A percentile compares a stretch with the other conserved stretches of the same genome.
Conservation (phyloP, 2,797 vertebrate genomes). For the Steatocranus sp. region DNA sequence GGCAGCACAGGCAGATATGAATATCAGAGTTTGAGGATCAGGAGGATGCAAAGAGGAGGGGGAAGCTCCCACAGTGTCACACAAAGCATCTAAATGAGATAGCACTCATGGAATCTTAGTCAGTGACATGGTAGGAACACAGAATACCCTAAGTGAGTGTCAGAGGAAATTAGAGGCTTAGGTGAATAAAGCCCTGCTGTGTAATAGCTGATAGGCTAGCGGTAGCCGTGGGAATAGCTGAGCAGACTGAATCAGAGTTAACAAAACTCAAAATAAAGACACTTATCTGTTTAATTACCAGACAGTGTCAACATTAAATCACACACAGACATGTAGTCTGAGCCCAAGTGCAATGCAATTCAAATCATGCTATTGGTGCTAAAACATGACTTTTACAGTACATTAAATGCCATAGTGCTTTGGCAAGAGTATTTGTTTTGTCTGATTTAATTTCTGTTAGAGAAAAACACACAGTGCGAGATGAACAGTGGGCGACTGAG, state of each 20-base stretch:
- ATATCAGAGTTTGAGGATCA: neutral
- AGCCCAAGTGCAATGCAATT: neutral
- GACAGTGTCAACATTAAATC: neutral
- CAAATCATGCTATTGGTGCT: neutral
- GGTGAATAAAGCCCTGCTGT: neutral
- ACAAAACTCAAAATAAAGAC: neutral
- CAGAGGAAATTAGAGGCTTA: neutral
- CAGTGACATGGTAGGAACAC: neutral
- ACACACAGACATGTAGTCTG: neutral
- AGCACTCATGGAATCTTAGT: neutral
- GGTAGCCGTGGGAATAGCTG: neutral
- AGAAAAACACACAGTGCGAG: neutral
- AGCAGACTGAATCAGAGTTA: neutral
- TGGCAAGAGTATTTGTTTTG: neutral
- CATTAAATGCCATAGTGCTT: neutral
- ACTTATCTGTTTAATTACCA: constrained; percentile 4
- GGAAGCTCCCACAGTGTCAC: neutral
- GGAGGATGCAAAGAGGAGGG: neutral
- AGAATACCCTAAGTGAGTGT: neutral
- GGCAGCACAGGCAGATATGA: neutral
- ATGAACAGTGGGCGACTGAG: neutral
- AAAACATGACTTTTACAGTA: neutral
- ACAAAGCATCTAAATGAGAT: neutral
- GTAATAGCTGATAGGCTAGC: neutral
- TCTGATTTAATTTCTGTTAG: neutral